These are phyloP conservation scores for Thaumatotibia leucotreta DNA, from an alignment of 1,140 invertebrate species.

Conservation along the genomic window DNA sequence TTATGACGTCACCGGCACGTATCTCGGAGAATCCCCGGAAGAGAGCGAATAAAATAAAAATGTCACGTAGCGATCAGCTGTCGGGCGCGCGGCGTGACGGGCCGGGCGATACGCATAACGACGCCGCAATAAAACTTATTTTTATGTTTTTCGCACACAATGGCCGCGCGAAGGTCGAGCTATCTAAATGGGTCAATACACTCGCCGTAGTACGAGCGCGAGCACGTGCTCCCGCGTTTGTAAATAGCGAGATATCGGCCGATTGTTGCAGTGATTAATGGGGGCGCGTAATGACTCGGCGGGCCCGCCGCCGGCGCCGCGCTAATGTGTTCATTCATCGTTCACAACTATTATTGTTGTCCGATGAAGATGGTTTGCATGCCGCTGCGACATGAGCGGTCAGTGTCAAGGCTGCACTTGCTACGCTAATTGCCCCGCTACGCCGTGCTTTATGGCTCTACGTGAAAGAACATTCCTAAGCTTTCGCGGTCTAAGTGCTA, in stretches of 20 bases:
- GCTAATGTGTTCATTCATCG: conserved; percentile 72
- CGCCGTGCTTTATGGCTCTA: not conserved
- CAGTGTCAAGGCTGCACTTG: conserved; percentile 74
- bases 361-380: conserved; percentile 59
- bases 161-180: conserved; percentile 74
- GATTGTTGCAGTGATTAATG: conserved; percentile 76
- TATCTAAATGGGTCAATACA: conserved; percentile 77
- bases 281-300: conserved; percentile 69
- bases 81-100: conserved; percentile 50
- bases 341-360: conserved; percentile 69
- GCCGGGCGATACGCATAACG: conserved; percentile 65
- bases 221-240: conserved; percentile 74
- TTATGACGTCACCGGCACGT: conserved; percentile 72
- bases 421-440: conserved; percentile 40
- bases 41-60: conserved; percentile 74
- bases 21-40: conserved; percentile 73
- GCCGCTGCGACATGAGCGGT: conserved; percentile 59
- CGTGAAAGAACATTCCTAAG: not conserved
- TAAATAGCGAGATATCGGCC: conserved; percentile 76
- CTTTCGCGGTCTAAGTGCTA: too few relatives aligned
- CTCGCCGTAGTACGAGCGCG: conserved; percentile 69
- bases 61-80: conserved; percentile 76
- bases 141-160: conserved; percentile 76
- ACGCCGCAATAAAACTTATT: conserved; percentile 76
- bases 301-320: conserved; percentile 23